These are phyloP conservation scores for Pantelozetes paolii DNA, from an alignment of 2,888 invertebrate genomes.

Conservation along the genomic window DNA sequence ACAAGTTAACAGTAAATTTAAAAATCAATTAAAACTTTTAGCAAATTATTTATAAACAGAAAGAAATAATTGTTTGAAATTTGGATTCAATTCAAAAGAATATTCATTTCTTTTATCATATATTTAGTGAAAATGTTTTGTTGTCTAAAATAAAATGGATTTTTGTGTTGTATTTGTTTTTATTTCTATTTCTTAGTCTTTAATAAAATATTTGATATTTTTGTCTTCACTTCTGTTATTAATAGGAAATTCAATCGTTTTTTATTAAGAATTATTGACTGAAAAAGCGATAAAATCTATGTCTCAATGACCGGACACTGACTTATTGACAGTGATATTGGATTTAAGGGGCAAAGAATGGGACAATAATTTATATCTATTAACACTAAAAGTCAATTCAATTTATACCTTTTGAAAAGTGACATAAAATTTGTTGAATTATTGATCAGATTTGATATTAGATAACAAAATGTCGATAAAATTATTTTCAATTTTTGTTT, in stretches of 20 bases:
- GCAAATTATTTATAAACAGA: neutral
- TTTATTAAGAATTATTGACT: constrained; percentile 1
- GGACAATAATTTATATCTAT: too few relatives aligned
- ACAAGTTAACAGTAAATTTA: neutral
- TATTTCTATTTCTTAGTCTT: neutral
- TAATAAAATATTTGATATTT: neutral
- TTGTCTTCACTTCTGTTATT: neutral
- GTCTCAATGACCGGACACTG: neutral
- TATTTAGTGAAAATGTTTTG: too few relatives aligned
- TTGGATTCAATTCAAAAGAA: neutral
- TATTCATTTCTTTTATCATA: neutral
- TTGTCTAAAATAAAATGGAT: too few relatives aligned
- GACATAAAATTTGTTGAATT: too few relatives aligned
- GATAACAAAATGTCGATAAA: too few relatives aligned
- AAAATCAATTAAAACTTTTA: neutral
- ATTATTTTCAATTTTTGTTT: too few relatives aligned
- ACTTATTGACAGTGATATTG: too few relatives aligned
- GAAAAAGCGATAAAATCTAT: neutral
- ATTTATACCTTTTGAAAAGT: too few relatives aligned
- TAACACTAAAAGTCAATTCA: too few relatives aligned
- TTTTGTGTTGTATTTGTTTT: too few relatives aligned
- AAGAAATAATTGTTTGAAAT: neutral
- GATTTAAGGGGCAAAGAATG: too few relatives aligned
- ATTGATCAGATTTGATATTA: too few relatives aligned
- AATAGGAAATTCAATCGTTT: neutral